Base-by-base conservation (phyloP, 2,113 vertebrate genomes). In the Cercopithecus mona region DNA sequence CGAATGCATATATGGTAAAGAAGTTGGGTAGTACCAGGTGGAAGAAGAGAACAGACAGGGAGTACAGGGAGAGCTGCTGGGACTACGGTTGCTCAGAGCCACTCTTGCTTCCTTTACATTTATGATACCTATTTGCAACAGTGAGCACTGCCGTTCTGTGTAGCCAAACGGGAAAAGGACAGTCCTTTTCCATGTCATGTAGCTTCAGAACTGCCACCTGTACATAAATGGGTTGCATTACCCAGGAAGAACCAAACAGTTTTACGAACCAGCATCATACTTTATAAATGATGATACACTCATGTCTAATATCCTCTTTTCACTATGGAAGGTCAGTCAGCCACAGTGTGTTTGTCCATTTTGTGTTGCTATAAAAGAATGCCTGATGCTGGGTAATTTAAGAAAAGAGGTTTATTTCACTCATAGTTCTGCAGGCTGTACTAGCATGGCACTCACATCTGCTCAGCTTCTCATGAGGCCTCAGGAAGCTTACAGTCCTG, bases 251-350 rank as follows among this genome's bases (percentile, higher is more conserved):
- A 50, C 12, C 27, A 64, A 43, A 25, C 12, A 32, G 59, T 38
- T 25, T 8, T 11, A 0, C 1, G 4, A 0, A 32, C 22, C 82
- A 70, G 38, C 23, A 57, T 6, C 17, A 1, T 40, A 25, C 55
- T 70, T 61, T 14, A 6, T 6, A 32, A 50, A 23, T 61, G 50
- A 61, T 23, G 17, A 40, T 5, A 0, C 8, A 5, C 16, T 52
- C 94, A 30, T 8, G 6, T 6, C 45, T 22, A 22, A 16, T 8
- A 22, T 1, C 32, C 43, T 43, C 8, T 6, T 14, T 30, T 38
- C 81, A 9, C 27, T 76, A 0, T 5, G 32, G 90, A 70, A 40
- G 43, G 4, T 10, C 11, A 13, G 3, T 13, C 32, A 14, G 64
- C 35, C 86, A 12, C 2, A 14, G 27, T 32, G 27, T 64, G 27